Conservation (phyloP, 1,140 invertebrate genomes). For the Archivesica marissinica region DNA sequence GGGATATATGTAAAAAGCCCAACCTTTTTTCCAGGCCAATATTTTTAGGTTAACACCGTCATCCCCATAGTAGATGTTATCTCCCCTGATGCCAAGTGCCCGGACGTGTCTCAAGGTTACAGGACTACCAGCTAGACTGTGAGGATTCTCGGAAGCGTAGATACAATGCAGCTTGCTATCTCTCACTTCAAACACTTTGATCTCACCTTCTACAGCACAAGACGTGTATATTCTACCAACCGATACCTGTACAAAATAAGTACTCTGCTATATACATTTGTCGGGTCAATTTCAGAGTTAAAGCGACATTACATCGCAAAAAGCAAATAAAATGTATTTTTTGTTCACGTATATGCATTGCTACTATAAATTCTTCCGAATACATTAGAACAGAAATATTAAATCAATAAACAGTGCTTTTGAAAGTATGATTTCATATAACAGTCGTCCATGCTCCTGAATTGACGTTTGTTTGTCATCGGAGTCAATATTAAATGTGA, state of each 20-base stretch:
- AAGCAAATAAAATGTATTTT: neutral
- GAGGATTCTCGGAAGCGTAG: conserved; percentile 75
- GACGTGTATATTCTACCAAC: conserved; percentile 29
- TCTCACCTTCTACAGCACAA: conserved; percentile 66
- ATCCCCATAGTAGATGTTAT: conserved; percentile 75
- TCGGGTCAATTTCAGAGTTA: neutral
- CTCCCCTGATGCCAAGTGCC: conserved; percentile 59
- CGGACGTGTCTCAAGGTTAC: conserved; percentile 66
- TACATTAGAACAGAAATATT: too few species aligned
- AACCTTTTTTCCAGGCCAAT: conserved; percentile 80
- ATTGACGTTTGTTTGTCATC: too few species aligned
- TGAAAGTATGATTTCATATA: too few species aligned
- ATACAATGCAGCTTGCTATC: conserved; percentile 67
- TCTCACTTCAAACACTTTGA: conserved; percentile 75
- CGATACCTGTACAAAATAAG: conserved; percentile 2
- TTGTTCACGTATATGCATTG: neutral
- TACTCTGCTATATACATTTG: neutral
- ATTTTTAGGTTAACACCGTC: conserved; percentile 80
- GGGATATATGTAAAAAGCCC: too few species aligned
- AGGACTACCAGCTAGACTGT: conserved; percentile 25
- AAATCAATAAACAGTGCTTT: too few species aligned
- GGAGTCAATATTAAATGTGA: too few species aligned
- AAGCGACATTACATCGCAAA: neutral
- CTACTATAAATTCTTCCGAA: too few species aligned
- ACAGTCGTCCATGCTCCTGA: too few species aligned